Base-by-base conservation (phyloP, 1,140 invertebrate species). In the Lepidurus couesii region DNA sequence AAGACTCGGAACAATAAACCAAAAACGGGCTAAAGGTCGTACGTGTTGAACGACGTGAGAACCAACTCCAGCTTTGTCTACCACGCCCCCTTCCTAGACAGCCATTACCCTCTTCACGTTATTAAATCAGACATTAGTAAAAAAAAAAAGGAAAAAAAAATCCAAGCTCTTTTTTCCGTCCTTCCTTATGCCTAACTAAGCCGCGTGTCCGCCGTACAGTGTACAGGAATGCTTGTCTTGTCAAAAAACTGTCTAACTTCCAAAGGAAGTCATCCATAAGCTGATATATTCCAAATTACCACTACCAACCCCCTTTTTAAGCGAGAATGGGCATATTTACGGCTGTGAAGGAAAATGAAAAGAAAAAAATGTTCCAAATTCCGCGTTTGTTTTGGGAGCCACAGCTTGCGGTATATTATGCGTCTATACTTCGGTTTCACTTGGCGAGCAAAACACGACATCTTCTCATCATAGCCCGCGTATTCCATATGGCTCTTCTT, bases 21-120 rank as follows among this genome's bases (percentile, higher is more conserved):
- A 13, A 65, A 65, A 65, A 65, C 34, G 53, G 53, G 53, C 1
- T 21, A 65, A 65, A 65, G 53, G 53, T 65, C 53, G 53, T 65
- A 65, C 53, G 53, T 65, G 53, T 65, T 65, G 53, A 65, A 65
- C 53, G 53, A 65, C 53, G 53, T 65, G 53, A 65, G 53, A 65
- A 65, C 53, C 53, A 21, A 65, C 53, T 65, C 53, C 53, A 21
- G 13, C 53, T 65, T 65, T n/a, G 16, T 65, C 53, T 21, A 65
- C 53, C 53, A 65, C 53, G 53, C 53, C 53, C n/a, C 53, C 53
- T 65, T 11, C 53, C 53, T n/a, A 21, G 53, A 65, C 53, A 65
- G 53, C 53, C 16, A 65, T 65, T 65, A 21, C 53, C 53, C 53
- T 21, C 53, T 4, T 65, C 53, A 21, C 21, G 53, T 65, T 65